Conservation (phyloP, 2,797 vertebrate genomes). For the Falco biarmicus region DNA sequence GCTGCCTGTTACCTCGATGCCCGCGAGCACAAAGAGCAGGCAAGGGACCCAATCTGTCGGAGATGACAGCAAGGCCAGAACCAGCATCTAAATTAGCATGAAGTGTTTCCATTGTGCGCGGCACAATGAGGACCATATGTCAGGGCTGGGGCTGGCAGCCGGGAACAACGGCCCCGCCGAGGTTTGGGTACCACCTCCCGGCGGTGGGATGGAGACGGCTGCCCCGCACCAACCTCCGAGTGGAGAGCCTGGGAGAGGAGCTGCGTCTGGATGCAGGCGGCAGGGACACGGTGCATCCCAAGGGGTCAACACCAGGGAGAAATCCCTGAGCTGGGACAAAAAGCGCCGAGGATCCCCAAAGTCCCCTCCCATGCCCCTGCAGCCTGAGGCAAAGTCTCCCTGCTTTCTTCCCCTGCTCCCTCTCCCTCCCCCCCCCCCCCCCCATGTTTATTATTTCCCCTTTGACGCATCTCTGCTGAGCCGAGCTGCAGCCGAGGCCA, state of each 20-base stretch:
- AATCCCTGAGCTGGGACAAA: neutral
- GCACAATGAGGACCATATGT: slow-evolving; percentile 70
- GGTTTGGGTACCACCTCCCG: neutral
- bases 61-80: neutral
- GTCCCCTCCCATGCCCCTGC: neutral
- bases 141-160: slow-evolving; percentile 14
- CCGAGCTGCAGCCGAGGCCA: slow-evolving; percentile 68
- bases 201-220: neutral
- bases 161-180: neutral
- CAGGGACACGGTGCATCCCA: rapidly evolving
- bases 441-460: neutral
- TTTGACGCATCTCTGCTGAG: neutral
- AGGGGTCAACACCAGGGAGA: neutral
- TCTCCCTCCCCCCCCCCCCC: neutral
- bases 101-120: slow-evolving; percentile 39
- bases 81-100: slow-evolving; percentile 5
- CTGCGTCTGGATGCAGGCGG: rapidly evolving
- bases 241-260: neutral
- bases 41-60: slow-evolving; percentile 25
- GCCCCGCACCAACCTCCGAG: rapidly evolving
- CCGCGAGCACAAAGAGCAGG: neutral
- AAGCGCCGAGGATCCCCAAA: rapidly evolving
- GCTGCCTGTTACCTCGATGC: neutral
- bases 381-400: neutral
- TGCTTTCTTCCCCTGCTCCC: neutral